Evolutionary conservation across 1,140 invertebrate species (phyloP), one percentile per base, ranked within the genome.

Genomic region (Pogonognathellus flavescens): DNA sequence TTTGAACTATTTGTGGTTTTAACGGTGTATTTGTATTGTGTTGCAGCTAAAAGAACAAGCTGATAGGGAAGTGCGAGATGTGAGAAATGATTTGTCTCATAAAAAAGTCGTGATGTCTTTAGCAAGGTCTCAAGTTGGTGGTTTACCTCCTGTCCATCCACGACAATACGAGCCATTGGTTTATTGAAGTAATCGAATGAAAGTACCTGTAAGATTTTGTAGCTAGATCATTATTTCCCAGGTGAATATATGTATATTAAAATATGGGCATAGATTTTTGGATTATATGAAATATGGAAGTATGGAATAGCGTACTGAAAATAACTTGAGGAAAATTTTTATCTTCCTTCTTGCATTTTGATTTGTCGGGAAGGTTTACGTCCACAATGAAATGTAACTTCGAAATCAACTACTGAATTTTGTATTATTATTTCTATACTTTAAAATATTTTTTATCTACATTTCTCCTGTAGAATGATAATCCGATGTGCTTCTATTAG

Each of bases 21-120:
- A 8, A 70, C 0, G 62, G 2, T 70, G 60, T 31, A 3, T 86
- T 22, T 76, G 16, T 22, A 10, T 22, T 50, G 14, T 53, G 2
- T 90, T 91, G 10, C 89, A 92, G 92, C 89, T 92, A 84, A 90
- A 92, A 85, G 91, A 91, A 88, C 92, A 92, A 89, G 92, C 92
- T 18, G 91, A 92, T 86, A 90, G 90, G 81, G 92, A 92, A 88
- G 89, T 92, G 50, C 86, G 91, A 76, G 91, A 90, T 6, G 86
- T 92, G 57, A 88, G 91, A 85, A 90, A 91, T 84, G 92, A 92
- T 81, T 89, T 92, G 53, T 89, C 90, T 8, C 91, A 92, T 89
- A 92, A 92, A 89, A 92, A 92, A 88, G 91, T 91, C 25, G 91
- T 91, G 81, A 89, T 92, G 87, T 91, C 91, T 13, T 87, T 91